phyloP scores from a whole-genome alignment of 1,140 invertebrate genomes.

The Polyergus mexicanus region DNA sequence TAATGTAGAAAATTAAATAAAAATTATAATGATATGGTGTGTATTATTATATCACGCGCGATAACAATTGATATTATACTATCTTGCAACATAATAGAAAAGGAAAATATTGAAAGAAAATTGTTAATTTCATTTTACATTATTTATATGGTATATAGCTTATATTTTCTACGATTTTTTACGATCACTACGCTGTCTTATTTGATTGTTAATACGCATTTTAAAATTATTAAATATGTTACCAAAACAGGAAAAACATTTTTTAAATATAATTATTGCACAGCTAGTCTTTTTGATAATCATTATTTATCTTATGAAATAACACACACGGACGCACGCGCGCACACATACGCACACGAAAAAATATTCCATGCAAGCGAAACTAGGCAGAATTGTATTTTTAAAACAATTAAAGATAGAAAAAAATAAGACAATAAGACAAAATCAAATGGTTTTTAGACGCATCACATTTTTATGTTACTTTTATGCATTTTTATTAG shows the following conservation, averaged over 20 bases:
- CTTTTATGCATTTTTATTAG: no score
- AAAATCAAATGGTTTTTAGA: no score
- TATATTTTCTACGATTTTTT: conserved; percentile 29
- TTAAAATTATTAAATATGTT: conserved; percentile 69
- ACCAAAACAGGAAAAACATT: conserved; percentile 30
- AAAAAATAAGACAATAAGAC: no score
- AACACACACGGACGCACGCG: not conserved
- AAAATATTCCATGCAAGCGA: no score
- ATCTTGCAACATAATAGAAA: not conserved
- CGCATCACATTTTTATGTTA: no score
- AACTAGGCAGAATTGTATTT: no score
- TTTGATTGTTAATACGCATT: conserved; percentile 81
- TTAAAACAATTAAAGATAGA: no score
- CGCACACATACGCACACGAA: no score
- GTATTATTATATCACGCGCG: not conserved
- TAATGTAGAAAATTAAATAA: not conserved
- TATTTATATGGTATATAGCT: conserved; percentile 25
- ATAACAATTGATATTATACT: not conserved
- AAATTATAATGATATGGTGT: not conserved
- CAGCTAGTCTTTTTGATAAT: conserved; percentile 38
- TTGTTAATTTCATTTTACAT: not conserved
- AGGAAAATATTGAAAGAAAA: not conserved
- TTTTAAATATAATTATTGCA: conserved; percentile 60
- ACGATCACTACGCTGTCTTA: conserved; percentile 57
- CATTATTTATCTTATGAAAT: conserved; percentile 13